These are phyloP conservation scores for Phania funesta DNA, from an alignment of 2,888 invertebrate species.

Conservation along the genomic window DNA sequence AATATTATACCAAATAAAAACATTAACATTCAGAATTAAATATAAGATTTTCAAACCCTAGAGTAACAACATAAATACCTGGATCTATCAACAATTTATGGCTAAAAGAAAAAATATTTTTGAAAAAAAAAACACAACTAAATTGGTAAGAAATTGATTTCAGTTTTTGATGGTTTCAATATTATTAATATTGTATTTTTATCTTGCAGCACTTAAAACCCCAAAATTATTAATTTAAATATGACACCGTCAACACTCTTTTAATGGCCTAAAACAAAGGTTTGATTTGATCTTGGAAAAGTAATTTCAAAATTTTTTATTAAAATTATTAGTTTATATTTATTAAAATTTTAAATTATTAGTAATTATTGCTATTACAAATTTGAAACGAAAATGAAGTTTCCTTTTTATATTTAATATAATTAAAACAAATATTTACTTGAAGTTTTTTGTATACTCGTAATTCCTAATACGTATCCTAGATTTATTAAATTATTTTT, in stretches of 20 bases:
- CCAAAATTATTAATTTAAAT: background rate
- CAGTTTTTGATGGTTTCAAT: background rate
- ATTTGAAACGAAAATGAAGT: background rate
- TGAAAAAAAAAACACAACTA: constrained; percentile 26
- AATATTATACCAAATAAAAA: constrained; percentile 38
- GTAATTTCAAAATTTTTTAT: background rate
- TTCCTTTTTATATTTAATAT: constrained; percentile 35
- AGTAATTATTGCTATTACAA: constrained; percentile 1
- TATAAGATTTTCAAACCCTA: constrained; percentile 31
- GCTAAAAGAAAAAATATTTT: constrained; percentile 17
- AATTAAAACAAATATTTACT: background rate
- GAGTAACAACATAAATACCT: background rate
- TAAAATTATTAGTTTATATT: constrained; percentile 7
- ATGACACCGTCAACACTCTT: background rate
- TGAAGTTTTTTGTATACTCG: background rate
- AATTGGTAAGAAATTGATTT: constrained; percentile 39
- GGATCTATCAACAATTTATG: background rate
- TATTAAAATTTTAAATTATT: constrained; percentile 26
- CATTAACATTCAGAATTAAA: constrained; percentile 24
- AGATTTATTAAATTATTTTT: constrained; percentile 12
- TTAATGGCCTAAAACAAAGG: constrained; percentile 16
- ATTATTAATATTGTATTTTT: background rate
- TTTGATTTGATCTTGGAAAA: constrained; percentile 32
- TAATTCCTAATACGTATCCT: background rate
- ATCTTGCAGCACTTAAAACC: constrained; percentile 38